A percentile compares a stretch with the other conserved stretches of the same genome.
Conservation (phyloP, 2,888 invertebrate genomes). For the Griposia aprilina region DNA sequence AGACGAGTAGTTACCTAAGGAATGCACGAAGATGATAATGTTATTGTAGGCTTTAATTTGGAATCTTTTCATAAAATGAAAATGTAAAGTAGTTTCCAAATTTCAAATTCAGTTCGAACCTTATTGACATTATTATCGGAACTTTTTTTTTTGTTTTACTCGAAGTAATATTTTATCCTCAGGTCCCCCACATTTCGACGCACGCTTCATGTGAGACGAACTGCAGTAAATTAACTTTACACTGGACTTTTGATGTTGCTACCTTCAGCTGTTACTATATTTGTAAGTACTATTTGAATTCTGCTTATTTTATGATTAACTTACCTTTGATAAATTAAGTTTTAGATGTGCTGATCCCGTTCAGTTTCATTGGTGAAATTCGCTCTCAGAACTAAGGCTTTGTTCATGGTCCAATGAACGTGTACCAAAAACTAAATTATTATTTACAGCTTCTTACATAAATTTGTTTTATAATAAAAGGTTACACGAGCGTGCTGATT, state of each 20-base stretch:
- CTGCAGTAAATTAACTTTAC: conserved; percentile 18
- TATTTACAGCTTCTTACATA: conserved; percentile 32
- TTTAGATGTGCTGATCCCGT: background rate
- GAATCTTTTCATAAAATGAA: background rate
- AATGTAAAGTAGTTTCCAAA: background rate
- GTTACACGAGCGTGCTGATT: conserved; percentile 69
- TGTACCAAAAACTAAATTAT: conserved; percentile 24
- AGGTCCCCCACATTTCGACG: conserved; percentile 41
- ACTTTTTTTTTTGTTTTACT: background rate
- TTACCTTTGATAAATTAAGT: background rate
- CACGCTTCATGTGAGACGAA: conserved; percentile 30
- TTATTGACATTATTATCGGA: conserved; percentile 6
- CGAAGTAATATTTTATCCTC: conserved; percentile 33
- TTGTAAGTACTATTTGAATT: conserved; percentile 19
- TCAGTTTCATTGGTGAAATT: background rate
- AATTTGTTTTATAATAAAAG: conserved; percentile 60
- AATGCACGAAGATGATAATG: background rate
- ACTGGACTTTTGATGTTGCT: background rate
- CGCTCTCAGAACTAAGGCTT: background rate
- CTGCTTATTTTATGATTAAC: background rate
- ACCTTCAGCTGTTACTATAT: background rate
- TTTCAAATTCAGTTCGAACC: background rate
- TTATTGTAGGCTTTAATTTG: background rate
- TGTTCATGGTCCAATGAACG: conserved; percentile 1
- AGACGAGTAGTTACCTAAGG: no score